Evolutionary conservation across 2,888 invertebrate genomes (phyloP), one percentile per base, ranked within the genome.

Genomic region (Cheilosia variabilis): DNA sequence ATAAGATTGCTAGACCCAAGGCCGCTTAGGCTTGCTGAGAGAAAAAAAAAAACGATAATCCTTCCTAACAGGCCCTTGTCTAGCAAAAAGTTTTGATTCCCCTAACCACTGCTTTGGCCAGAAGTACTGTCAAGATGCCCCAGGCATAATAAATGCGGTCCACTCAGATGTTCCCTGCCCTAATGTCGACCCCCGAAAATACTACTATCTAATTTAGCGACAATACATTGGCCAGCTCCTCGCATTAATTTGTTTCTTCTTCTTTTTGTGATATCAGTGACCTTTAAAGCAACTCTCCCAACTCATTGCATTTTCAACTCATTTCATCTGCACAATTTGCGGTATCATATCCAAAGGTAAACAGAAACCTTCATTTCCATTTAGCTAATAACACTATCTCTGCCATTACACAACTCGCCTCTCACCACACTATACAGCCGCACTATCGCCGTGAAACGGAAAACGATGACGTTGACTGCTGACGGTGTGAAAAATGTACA

Each of bases 401-500:
- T 24, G 24, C 63, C 65, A 52, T 71, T 65, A 58, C 72, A 72
- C 71, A 65, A 43, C 43, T 62, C 53, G 41, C 72, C 37, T 37
- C 57, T 63, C 50, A 73, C 55, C 57, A 37, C 37, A 77, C 47
- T 19, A 37, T 19, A 7, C 13, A 13, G 17, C 41, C 57, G 50
- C 78, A 47, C 60, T 52, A 57, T 72, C 34, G 50, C 10, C 22
- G 52, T 10, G 19, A 24, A 68, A 60, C 41, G 72, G 72, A 72
- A 82, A 77, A 83, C 68, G 77, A 77, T 83, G 82, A 77, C 77
- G 77, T 63, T 60, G 62, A 72, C 47, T 77, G 78, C 78, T 78
- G 83, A 78, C 78, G 58, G 69, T 68, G 63, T 75, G 57, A 75
- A 75, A 84, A 78, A 78, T 75, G 55, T 58, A 75, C 73, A 75